Base-by-base conservation (phyloP, 2,888 invertebrate genomes). In the Acanthopleura granulata region DNA sequence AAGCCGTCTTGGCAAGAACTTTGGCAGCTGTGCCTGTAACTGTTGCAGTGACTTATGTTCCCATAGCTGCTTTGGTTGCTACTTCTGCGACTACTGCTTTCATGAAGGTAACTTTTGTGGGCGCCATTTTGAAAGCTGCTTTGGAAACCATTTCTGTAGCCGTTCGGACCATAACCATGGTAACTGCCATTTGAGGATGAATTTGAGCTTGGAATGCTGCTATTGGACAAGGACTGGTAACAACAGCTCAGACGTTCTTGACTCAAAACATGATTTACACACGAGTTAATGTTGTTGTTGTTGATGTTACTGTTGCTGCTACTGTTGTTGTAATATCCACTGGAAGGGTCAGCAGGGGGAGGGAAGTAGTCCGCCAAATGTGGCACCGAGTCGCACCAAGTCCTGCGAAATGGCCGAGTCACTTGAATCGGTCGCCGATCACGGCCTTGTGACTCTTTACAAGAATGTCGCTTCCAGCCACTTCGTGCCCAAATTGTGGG, bases 351-450 rank as follows among this genome's bases (percentile, higher is more conserved):
- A 51, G 14, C 18, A 51, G 51, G 14, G 51, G 51, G 51, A 18
- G 62, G 62, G 62, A 62, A 62, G 25, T n/a, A 62, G 12, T 22
- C 62, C 15, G 15, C n/a, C 25, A 62, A 22, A 62, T 62, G 15
- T n/a, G 15, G 62, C 15, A 62, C 62, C 16, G 62, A 15, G n/a
- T 62, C 62, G 12, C n/a, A 62, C 62, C 62, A 62, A 15, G 62
- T 62, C 62, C 12, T 15, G 12, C 62, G 15, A 22, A 22, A 62
- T 22, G 62, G 62, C 22, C 22, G 62, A 62, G 14, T 14, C 62
- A 62, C 62, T 62, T 62, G 62, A n/a, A 62, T 15, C 12, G 62
- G 62, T 62, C 62, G 15, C 22, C 62, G 62, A 62, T 62, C 62
- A 12, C 62, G 15, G 25, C 16, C n/a, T 62, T 15, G 62, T 15